Percentiles rank a stretch among this genome's conserved stretches.
phyloP scores from a whole-genome alignment of 2,888 invertebrate species.

The Nomada flava region DNA sequence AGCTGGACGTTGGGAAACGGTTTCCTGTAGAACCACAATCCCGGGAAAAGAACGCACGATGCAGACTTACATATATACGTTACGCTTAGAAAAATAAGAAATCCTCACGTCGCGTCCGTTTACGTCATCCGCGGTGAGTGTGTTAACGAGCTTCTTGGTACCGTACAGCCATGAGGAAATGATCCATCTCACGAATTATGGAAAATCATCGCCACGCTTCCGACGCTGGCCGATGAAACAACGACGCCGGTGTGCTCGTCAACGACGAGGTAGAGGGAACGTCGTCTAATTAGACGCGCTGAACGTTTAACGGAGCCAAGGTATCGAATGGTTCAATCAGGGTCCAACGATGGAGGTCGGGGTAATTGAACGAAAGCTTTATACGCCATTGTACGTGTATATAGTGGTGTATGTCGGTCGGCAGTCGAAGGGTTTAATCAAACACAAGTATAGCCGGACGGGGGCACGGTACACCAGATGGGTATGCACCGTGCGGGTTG shows the following conservation, averaged over 20 bases:
- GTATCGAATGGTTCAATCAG: constrained; percentile 69
- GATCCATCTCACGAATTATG: not conserved
- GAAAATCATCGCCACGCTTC: not conserved
- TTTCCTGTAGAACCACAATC: no score
- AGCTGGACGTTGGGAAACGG: no score
- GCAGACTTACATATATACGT: no score
- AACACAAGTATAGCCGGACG: constrained; percentile 62
- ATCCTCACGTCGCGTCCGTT: no score
- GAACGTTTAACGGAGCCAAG: constrained; percentile 70
- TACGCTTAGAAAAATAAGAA: no score
- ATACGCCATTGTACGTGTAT: constrained; percentile 64
- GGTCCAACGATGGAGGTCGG: constrained; percentile 47
- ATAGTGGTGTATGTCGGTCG: constrained; percentile 52
- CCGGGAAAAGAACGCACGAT: no score
- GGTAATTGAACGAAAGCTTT: constrained; percentile 63
- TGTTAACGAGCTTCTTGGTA: not conserved
- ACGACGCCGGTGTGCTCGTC: not conserved
- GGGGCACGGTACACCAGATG: constrained; percentile 46
- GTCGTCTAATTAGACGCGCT: constrained; percentile 63
- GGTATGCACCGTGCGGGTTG: constrained; percentile 59
- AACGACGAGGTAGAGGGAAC: constrained; percentile 31
- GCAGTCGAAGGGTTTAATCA: constrained; percentile 71
- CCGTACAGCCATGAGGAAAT: not conserved
- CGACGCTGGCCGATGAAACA: not conserved
- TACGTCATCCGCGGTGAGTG: no score